phyloP scores from a whole-genome alignment of 2,797 vertebrate genomes.

The Cottoperca gobio region DNA sequence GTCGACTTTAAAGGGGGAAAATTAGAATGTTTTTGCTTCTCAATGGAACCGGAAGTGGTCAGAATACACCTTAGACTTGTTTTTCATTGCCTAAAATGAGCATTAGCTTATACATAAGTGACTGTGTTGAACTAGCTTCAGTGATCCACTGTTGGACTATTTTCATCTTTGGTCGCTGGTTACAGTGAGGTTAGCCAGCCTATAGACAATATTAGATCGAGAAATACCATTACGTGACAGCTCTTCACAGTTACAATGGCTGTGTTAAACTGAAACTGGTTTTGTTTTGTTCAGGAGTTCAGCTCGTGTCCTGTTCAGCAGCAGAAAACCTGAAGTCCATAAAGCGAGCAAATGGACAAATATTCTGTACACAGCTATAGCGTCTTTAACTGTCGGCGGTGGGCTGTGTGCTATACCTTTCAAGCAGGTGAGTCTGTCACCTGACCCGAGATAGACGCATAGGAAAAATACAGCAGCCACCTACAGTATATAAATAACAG shows the following conservation, averaged over 20 bases:
- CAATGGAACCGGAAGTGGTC: slow-evolving; percentile 31
- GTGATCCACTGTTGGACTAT: not conserved
- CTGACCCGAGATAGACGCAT: not conserved
- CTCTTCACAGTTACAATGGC: not conserved
- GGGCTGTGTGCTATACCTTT: slow-evolving; percentile 83
- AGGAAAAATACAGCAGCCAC: not conserved
- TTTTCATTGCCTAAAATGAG: not conserved
- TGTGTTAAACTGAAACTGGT: not conserved
- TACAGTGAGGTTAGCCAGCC: not conserved
- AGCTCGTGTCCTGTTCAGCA: slow-evolving; percentile 48
- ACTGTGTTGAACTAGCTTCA: not conserved
- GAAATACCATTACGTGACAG: not conserved
- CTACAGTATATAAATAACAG: not conserved
- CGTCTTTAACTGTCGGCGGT: slow-evolving; percentile 65
- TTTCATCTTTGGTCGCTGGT: not conserved
- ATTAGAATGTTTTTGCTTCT: not conserved
- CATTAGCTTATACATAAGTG: not conserved
- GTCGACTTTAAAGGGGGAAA: rapidly evolving
- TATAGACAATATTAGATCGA: not conserved
- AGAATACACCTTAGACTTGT: not conserved
- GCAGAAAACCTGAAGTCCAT: slow-evolving; percentile 39
- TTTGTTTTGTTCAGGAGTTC: slow-evolving; percentile 64
- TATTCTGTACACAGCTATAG: slow-evolving; percentile 34
- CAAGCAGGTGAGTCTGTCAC: slow-evolving; percentile 68
- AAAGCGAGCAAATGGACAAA: slow-evolving; percentile 53